Evolutionary conservation across 2,888 invertebrate species (phyloP), one percentile per base, ranked within the genome.

Genomic region (Odontocerum albicorne): DNA sequence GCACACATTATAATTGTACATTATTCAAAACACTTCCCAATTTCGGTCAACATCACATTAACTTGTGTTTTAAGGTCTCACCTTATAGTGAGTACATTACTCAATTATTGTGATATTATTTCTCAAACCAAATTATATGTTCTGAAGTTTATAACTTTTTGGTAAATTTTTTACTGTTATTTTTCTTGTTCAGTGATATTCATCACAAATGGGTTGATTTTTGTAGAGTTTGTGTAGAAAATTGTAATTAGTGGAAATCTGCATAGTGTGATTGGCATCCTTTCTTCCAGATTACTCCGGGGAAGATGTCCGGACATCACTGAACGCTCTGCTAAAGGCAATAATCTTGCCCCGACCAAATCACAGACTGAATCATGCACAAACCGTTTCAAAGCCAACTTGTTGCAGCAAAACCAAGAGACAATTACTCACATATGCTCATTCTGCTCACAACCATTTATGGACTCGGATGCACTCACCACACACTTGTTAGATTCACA

Each of bases 401-500:
- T 20, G 13, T 17, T n/a, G 31, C 16, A 16, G 38, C 15, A 38
- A 17, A 12, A 10, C n/a, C 20, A 43, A 35, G 15, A 27, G 12
- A 45, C 21, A 6, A 19, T 12, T 12, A 31, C 45, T 22, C 51
- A 27, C 43, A 32, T 47, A 15, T 72, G 71, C 66, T 55, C 57
- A 13, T 68, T 64, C 65, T 72, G 72, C 65, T 40, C 55, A 43
- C 47, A 58, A 2, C 22, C 56, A 32, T 57, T 46, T 32, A 33
- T 13, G 6, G 55, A 62, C 13, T 55, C 54, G 6, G 49, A 54
- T 8, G 42, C 35, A 7, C 66, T 64, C 63, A 49, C 57, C 16
- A 64, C 66, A 4, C 78, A 76, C 62, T 61, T 74, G 32, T 58
- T 68, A 27, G 59, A 65, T 17, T 62, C 60, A 2, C 76, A 75